phyloP scores from a whole-genome alignment of 2,888 invertebrate genomes.

The Archips xylosteana region DNA sequence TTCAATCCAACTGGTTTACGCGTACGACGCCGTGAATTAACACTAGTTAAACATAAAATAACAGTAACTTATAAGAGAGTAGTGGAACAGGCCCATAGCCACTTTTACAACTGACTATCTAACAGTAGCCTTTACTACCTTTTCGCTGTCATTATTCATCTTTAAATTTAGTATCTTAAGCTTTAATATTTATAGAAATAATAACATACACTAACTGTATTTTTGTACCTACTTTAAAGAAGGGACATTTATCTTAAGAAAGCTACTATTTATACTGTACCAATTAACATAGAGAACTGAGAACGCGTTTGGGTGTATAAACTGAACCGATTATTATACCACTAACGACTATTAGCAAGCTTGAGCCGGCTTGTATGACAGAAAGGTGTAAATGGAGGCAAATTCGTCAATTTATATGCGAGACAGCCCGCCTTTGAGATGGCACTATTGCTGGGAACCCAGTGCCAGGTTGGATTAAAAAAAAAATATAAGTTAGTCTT shows the following conservation, averaged over 20 bases:
- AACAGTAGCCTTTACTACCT: too few species aligned
- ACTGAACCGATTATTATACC: constrained; percentile 74
- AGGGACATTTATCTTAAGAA: background rate
- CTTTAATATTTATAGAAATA: too few species aligned
- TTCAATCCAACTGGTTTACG: too few species aligned
- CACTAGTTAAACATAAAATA: too few species aligned
- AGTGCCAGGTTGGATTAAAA: constrained; percentile 47
- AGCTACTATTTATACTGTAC: background rate
- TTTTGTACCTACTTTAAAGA: background rate
- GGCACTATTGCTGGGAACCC: constrained; percentile 66
- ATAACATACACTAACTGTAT: too few species aligned
- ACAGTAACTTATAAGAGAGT: too few species aligned
- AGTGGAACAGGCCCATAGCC: too few species aligned
- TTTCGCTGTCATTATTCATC: too few species aligned
- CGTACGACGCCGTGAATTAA: too few species aligned
- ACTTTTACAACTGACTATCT: too few species aligned
- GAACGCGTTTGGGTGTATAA: constrained; percentile 60
- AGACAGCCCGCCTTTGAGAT: constrained; percentile 77
- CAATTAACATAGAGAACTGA: background rate
- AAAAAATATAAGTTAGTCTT: constrained; percentile 50
- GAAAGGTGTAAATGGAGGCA: constrained; percentile 81
- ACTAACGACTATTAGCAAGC: constrained; percentile 65
- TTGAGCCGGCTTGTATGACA: constrained; percentile 64
- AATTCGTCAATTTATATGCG: constrained; percentile 85
- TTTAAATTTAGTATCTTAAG: too few species aligned